A percentile compares a stretch with the other conserved stretches of the same genome.
Conservation (phyloP, 2,888 invertebrate species). For the Chloromyia formosa region DNA sequence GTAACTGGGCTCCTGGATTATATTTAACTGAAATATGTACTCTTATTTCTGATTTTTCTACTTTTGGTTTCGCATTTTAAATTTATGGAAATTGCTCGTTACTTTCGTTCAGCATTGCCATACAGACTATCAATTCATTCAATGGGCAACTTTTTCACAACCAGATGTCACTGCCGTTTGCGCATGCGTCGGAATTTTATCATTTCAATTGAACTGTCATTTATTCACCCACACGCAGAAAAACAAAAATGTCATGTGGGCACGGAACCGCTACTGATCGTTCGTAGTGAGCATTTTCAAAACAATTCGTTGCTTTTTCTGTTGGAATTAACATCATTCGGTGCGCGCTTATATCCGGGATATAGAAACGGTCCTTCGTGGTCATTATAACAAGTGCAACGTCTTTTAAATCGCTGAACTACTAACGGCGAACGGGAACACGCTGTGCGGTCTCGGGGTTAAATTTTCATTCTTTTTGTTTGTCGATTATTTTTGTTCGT, state of each 20-base stretch:
- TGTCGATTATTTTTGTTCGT: too few species aligned
- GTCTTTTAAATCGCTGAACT: neutral
- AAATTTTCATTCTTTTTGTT: too few species aligned
- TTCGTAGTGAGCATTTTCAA: slow-evolving; percentile 23
- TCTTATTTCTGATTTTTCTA: too few species aligned
- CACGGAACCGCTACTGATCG: neutral
- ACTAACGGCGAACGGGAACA: too few species aligned
- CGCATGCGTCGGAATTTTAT: slow-evolving; percentile 2
- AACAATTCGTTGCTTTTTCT: slow-evolving; percentile 28
- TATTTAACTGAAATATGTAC: too few species aligned
- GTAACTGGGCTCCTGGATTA: too few species aligned
- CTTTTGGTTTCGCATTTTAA: too few species aligned
- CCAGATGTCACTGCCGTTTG: slow-evolving; percentile 2
- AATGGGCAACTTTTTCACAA: neutral
- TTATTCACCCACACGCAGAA: slow-evolving; percentile 11
- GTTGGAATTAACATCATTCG: neutral
- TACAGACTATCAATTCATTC: too few species aligned
- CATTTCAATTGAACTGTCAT: slow-evolving; percentile 36
- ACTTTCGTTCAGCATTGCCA: neutral
- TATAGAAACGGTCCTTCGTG: slow-evolving; percentile 12
- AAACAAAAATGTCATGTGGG: slow-evolving; percentile 43
- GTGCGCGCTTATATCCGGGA: neutral
- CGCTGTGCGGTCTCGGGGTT: too few species aligned
- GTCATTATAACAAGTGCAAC: slow-evolving; percentile 5
- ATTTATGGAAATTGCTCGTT: too few species aligned